A percentile compares a stretch with the other conserved stretches of the same genome.
These are phyloP conservation scores for Hydrolagus affinis DNA, from an alignment of 2,113 vertebrate species.

Conservation along the genomic window DNA sequence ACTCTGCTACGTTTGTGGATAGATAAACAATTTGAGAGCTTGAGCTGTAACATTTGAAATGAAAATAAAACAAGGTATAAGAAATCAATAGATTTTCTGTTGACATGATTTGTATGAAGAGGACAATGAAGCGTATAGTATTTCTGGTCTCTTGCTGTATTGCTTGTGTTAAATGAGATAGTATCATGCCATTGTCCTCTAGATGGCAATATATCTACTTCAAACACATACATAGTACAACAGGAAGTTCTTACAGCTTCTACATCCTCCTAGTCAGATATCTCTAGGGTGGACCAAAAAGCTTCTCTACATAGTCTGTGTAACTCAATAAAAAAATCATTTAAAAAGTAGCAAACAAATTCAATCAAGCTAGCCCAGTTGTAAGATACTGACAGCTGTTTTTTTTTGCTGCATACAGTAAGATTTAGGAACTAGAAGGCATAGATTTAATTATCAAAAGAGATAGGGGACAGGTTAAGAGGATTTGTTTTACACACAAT, in stretches of 20 bases:
- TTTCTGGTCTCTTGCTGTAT: background rate
- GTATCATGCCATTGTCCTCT: background rate
- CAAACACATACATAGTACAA: background rate
- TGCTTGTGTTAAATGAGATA: background rate
- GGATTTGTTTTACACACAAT: too few relatives aligned
- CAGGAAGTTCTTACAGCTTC: background rate
- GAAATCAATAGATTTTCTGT: background rate
- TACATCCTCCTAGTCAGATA: background rate
- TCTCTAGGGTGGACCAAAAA: background rate
- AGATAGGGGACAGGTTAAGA: too few relatives aligned
- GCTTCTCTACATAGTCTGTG: background rate
- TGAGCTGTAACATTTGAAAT: too few relatives aligned
- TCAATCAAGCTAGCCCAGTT: background rate
- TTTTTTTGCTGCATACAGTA: background rate
- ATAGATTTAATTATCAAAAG: too few relatives aligned
- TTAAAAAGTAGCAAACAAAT: background rate
- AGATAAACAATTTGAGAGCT: too few relatives aligned
- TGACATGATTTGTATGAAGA: background rate
- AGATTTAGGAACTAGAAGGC: too few relatives aligned
- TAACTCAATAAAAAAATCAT: background rate
- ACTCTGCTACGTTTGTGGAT: too few relatives aligned
- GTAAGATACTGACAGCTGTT: background rate
- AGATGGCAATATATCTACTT: constrained; percentile 7
- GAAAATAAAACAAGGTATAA: background rate
- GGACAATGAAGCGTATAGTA: background rate